Conservation (phyloP, 1,140 invertebrate species). For the Mycetomoellerius zeteki region DNA sequence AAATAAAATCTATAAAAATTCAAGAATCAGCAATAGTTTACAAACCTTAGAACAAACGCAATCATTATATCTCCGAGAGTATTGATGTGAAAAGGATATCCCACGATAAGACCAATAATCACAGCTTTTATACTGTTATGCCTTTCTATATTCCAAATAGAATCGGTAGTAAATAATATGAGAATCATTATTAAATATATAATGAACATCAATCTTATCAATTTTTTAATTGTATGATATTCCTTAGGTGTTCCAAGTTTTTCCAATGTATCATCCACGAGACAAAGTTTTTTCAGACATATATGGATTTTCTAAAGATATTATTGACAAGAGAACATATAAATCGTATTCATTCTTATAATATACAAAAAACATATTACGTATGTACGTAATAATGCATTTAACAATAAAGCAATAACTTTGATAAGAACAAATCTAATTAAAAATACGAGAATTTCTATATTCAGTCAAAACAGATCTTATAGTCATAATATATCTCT, state of each 20-base stretch:
- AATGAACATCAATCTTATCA: neutral
- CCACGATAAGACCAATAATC: neutral
- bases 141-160: slow-evolving; percentile 2
- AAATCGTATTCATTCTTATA: neutral
- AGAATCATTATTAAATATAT: neutral
- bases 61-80: neutral
- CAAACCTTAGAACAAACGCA: neutral
- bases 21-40: too few relatives aligned
- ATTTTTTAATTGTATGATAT: slow-evolving; percentile 16
- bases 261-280: slow-evolving; percentile 38
- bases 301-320: slow-evolving; percentile 6
- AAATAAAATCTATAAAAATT: too few relatives aligned
- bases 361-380: neutral
- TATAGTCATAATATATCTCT: too few relatives aligned
- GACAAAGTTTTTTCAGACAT: slow-evolving; percentile 3
- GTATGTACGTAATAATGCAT: neutral
- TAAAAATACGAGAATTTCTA: too few relatives aligned
- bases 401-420: neutral
- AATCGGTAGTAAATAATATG: neutral
- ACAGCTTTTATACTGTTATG: neutral
- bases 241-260: slow-evolving; percentile 15
- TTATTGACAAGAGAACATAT: neutral
- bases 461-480: too few relatives aligned
- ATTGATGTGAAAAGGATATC: neutral
- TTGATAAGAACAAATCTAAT: neutral